A percentile compares a stretch with the other conserved stretches of the same genome.
Evolutionary conservation across 2,113 vertebrate genomes (phyloP).

Genomic region (Furnarius figulus): DNA sequence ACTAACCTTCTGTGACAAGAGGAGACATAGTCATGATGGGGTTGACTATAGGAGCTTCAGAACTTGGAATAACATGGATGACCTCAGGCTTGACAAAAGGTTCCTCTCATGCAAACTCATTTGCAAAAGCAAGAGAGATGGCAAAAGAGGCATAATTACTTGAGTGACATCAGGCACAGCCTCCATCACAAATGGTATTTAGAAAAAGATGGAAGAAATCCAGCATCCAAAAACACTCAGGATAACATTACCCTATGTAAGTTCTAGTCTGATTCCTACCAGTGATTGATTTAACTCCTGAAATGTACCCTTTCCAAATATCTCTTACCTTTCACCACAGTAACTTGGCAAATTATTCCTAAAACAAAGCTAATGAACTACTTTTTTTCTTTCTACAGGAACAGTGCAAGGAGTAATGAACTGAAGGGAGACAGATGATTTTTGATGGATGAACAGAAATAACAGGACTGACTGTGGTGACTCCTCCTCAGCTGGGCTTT

Average conservation of each 20-base stretch:
- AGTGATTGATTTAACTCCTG: background rate
- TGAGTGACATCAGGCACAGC: background rate
- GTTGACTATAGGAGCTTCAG: background rate
- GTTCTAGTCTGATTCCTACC: background rate
- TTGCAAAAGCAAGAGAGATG: background rate
- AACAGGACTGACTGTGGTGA: background rate
- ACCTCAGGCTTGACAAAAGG: background rate
- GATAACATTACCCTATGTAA: background rate
- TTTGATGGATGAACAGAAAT: background rate
- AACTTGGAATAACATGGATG: background rate
- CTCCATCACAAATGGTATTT: background rate
- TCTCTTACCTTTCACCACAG: background rate
- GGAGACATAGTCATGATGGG: rapidly evolving
- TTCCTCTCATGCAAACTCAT: background rate
- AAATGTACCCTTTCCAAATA: background rate
- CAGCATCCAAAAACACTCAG: background rate
- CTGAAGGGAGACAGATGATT: background rate
- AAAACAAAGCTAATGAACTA: background rate
- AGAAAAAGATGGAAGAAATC: background rate
- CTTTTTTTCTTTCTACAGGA: background rate
- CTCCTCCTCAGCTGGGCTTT: background rate
- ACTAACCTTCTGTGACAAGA: background rate
- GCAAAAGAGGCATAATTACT: background rate
- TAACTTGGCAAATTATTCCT: background rate
- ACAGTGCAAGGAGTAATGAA: background rate